Base-by-base conservation (phyloP, 2,797 vertebrate genomes). In the Eulemur mongoz region DNA sequence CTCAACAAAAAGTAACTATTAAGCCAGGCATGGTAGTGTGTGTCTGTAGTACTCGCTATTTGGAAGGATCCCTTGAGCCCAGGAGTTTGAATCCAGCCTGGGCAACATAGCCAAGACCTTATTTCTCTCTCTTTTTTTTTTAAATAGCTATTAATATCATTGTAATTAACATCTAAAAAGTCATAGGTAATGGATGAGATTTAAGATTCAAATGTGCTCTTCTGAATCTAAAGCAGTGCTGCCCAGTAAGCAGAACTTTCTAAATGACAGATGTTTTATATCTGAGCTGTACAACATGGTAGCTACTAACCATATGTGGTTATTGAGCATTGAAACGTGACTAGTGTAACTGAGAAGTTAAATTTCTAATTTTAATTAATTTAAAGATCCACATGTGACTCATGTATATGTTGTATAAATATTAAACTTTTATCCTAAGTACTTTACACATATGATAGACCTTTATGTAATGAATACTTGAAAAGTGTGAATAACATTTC, bases 301-400 rank as follows among this genome's bases (percentile, higher is more conserved):
- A 73, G 61, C 15, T 23, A 80, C 59, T 61, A 83, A 20, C 23
- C 15, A 45, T 48, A 45, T 20, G 18, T 48, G 63, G 17, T 48
- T 83, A 80, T 1, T 70, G 23, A 91, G n/a, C 67, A 88, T 52
- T 80, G 65, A 93, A 52, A 48, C 75, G 25, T 83, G 48, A 8
- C 32, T 83, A 87, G 52, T 52, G 2, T 52, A 93, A 92, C 1
- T 38, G 69, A 82, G 73, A 54, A 81, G 38, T 1, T 32, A 4
- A 54, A 65, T 48, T 97, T 76, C 59, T 76, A 80, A 61, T 79
- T 94, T 85, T 20, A 86, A 23, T 96, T 93, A n/a, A 89, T 38
- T 81, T 95, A 45, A 94, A 80, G 38, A 73, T 17, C 57, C 48
- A 70, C 18, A 25, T 30, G 73, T 17, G 32, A 63, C 20, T 61